phyloP scores from a whole-genome alignment of 2,888 invertebrate genomes.

The Dicyrtomina minuta region DNA sequence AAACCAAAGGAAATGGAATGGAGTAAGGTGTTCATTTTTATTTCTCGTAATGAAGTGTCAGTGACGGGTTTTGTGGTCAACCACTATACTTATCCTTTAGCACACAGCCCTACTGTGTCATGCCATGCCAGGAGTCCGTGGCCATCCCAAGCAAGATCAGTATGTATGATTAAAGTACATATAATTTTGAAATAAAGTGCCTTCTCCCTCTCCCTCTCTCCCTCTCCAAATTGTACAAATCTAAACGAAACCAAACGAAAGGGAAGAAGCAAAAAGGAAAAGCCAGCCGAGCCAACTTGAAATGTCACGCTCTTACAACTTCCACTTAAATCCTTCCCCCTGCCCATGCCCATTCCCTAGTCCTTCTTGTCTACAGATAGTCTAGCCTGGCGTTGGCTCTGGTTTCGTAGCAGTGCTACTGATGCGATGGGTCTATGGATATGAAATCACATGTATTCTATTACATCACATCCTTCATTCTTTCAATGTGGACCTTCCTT shows the following conservation, averaged over 20 bases:
- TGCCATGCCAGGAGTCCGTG: no score
- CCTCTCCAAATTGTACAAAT: not conserved
- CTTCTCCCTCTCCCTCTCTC: not conserved
- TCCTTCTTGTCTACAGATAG: no score
- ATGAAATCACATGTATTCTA: no score
- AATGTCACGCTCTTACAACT: conserved; percentile 28
- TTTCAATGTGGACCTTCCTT: no score
- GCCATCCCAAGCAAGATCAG: no score
- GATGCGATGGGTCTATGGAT: no score
- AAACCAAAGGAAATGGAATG: not conserved
- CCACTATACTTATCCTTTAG: conserved; percentile 35
- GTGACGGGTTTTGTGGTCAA: conserved; percentile 40
- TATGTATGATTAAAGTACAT: no score
- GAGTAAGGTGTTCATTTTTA: conserved; percentile 34
- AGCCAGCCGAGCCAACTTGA: conserved; percentile 26
- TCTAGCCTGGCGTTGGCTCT: not conserved
- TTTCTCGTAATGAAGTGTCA: conserved; percentile 40
- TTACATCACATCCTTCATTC: no score
- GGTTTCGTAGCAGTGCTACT: not conserved
- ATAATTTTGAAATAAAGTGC: no score
- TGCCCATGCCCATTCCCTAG: no score
- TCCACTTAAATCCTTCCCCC: not conserved
- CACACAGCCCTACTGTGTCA: no score
- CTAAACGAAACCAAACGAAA: not conserved
- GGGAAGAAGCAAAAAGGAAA: not conserved